Evolutionary conservation across 2,113 vertebrate species (phyloP).

Genomic region (Rhynchopsitta pachyrhyncha): DNA sequence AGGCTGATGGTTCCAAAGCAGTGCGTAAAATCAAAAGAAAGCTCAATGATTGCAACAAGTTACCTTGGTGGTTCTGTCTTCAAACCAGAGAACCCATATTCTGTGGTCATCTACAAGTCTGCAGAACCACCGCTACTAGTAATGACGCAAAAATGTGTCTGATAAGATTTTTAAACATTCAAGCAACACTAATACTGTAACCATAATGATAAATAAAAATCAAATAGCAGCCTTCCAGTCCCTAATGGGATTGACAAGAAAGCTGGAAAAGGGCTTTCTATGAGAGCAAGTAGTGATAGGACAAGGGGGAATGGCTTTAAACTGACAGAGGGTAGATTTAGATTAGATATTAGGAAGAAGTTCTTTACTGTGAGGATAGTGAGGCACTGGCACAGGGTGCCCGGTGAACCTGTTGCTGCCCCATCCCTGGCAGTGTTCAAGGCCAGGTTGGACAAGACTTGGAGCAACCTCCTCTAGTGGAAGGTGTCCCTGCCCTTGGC

Average conservation of each 20-base stretch:
- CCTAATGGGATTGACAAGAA: not conserved
- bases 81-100: accelerated
- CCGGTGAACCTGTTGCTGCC: not conserved
- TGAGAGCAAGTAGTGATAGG: not conserved
- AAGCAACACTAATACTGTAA: not conserved
- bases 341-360: not conserved
- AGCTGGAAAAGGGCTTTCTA: not conserved
- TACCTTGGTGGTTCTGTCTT: accelerated
- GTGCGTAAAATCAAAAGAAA: not conserved
- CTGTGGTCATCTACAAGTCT: not conserved
- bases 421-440: not conserved
- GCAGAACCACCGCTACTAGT: accelerated
- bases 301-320: not conserved
- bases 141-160: not conserved
- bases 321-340: not conserved
- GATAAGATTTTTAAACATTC: not conserved
- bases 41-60: accelerated
- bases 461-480: not conserved
- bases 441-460: not conserved
- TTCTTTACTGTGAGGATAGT: not conserved
- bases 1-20: accelerated
- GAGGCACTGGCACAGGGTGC: not conserved
- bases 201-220: not conserved
- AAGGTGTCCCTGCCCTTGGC: not conserved
- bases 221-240: not conserved